A percentile compares a stretch with the other conserved stretches of the same genome.
phyloP scores from a whole-genome alignment of 2,113 vertebrate genomes.

The Tursiops truncatus region DNA sequence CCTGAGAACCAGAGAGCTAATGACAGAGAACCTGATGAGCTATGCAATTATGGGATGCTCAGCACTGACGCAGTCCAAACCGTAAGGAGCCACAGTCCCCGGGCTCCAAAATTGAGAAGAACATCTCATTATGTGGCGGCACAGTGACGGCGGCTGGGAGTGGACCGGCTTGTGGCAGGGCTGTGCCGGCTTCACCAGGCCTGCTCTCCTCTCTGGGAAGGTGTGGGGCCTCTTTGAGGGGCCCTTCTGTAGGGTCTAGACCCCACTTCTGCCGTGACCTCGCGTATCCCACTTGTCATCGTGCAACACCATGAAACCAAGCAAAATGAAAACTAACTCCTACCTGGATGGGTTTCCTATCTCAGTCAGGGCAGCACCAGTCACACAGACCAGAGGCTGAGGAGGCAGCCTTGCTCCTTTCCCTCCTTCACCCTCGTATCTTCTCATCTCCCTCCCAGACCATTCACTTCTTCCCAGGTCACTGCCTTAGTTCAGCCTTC shows the following conservation, averaged over 20 bases:
- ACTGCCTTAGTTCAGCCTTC: not conserved
- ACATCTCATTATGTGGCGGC: slow-evolving; percentile 63
- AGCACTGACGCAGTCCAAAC: slow-evolving; percentile 65
- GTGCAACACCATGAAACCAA: not conserved
- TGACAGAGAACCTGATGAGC: slow-evolving; percentile 69
- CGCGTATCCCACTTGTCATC: not conserved
- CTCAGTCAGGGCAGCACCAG: not conserved
- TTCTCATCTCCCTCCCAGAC: not conserved
- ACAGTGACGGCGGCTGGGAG: slow-evolving; percentile 19
- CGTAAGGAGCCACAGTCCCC: slow-evolving; percentile 64
- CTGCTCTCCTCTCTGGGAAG: not conserved
- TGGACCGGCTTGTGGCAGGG: not conserved
- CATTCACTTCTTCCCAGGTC: not conserved
- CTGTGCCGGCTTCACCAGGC: not conserved
- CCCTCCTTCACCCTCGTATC: not conserved
- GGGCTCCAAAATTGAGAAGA: slow-evolving; percentile 76
- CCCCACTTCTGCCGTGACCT: not conserved
- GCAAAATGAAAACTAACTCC: not conserved
- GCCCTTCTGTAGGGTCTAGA: not conserved
- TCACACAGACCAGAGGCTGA: not conserved
- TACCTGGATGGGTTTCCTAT: not conserved
- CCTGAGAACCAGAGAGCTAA: slow-evolving; percentile 63
- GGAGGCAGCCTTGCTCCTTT: not conserved
- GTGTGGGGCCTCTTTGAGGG: not conserved
- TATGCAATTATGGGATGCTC: slow-evolving; percentile 77